Percentiles rank a stretch among this genome's conserved stretches.
Conservation (phyloP, 2,888 invertebrate genomes). For the Elegia similella region DNA sequence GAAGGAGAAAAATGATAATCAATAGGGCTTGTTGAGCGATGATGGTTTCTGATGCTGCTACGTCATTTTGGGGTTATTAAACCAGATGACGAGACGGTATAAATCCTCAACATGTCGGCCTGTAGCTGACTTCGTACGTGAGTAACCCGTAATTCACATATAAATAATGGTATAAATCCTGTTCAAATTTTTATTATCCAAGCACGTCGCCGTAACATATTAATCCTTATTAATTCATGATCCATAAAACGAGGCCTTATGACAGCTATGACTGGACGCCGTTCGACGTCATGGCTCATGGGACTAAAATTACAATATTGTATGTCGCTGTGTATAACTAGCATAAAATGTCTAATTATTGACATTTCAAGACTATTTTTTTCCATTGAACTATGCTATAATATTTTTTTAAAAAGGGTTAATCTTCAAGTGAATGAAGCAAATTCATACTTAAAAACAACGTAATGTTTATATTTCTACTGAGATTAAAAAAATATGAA, state of each 20-base stretch:
- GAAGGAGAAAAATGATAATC: neutral
- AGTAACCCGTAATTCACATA: too few species aligned
- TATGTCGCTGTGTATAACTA: too few species aligned
- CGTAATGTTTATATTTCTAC: too few species aligned
- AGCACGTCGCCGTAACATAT: conserved; percentile 26
- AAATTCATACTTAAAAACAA: too few species aligned
- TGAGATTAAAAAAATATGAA: neutral
- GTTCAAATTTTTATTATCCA: conserved; percentile 14
- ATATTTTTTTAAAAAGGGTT: too few species aligned
- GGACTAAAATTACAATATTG: neutral
- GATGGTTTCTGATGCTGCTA: neutral
- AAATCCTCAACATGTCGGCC: too few species aligned
- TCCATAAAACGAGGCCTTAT: conserved; percentile 16
- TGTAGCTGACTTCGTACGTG: too few species aligned
- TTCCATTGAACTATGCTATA: too few species aligned
- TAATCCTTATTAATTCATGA: conserved; percentile 37
- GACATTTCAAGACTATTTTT: too few species aligned
- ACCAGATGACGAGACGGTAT: conserved; percentile 7
- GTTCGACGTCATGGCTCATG: neutral
- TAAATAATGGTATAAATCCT: conserved; percentile 12
- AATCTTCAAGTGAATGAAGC: too few species aligned
- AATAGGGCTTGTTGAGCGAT: neutral
- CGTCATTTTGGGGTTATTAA: conserved; percentile 14
- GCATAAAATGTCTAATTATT: too few species aligned
- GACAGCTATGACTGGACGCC: neutral